Evolutionary conservation across 2,888 invertebrate genomes (phyloP).

Genomic region (Cremastinae sp.): DNA sequence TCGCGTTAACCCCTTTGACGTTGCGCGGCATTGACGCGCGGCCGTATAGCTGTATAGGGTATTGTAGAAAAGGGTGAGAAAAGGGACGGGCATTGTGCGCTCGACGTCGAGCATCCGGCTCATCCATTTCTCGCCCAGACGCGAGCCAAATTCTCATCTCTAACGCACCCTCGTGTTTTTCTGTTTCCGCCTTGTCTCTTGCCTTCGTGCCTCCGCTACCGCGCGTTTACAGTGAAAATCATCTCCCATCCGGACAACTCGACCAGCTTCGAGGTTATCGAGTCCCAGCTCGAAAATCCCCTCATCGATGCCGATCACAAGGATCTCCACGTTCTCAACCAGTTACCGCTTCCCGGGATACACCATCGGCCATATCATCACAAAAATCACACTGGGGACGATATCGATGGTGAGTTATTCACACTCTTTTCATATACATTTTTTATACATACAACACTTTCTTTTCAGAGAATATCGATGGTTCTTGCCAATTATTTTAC

Average conservation of each 20-base stretch:
- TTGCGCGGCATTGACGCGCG: constrained; percentile 6
- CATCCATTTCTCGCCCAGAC: constrained; percentile 15
- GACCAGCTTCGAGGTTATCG: constrained; percentile 82
- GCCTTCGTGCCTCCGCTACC: no score
- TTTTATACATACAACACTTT: neutral
- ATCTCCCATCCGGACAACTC: constrained; percentile 84
- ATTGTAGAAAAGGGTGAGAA: no score
- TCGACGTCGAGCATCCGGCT: no score
- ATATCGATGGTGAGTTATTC: constrained; percentile 73
- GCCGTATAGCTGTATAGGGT: no score
- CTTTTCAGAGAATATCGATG: no score
- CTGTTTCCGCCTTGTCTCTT: no score
- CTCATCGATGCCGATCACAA: constrained; percentile 83
- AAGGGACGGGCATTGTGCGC: no score
- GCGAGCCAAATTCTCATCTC: neutral
- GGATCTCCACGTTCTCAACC: constrained; percentile 81
- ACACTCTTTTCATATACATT: neutral
- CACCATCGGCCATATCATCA: constrained; percentile 75
- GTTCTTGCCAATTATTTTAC: no score
- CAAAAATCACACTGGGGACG: constrained; percentile 67
- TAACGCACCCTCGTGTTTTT: constrained; percentile 49
- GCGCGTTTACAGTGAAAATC: constrained; percentile 83
- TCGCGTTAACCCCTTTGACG: constrained; percentile 34
- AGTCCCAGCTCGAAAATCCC: constrained; percentile 84
- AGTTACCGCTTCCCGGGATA: constrained; percentile 74